Percentiles rank a stretch among this genome's conserved stretches.
Conservation (phyloP, 2,888 invertebrate genomes). For the Saturnia pavonia region DNA sequence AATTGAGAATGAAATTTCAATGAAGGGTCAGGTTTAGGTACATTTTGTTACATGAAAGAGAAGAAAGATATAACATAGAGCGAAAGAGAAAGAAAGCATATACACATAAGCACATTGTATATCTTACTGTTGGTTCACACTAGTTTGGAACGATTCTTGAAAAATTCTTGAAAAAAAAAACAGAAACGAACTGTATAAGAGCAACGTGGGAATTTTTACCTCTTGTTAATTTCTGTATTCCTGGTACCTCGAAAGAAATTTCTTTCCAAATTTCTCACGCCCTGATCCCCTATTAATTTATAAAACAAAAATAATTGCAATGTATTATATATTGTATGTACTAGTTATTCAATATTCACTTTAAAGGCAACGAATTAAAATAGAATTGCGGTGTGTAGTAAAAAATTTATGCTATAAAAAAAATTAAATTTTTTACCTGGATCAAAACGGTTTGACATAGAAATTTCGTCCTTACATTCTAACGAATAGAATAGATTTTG, state of each 20-base stretch:
- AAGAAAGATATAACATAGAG: too few relatives aligned
- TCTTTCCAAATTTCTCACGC: slow-evolving; percentile 81
- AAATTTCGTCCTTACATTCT: slow-evolving; percentile 28
- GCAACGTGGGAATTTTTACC: slow-evolving; percentile 61
- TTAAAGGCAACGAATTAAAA: slow-evolving; percentile 19
- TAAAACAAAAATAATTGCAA: slow-evolving; percentile 59
- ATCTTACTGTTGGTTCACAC: too few relatives aligned
- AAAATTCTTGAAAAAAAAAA: too few relatives aligned
- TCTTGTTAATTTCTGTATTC: slow-evolving; percentile 52
- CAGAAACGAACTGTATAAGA: too few relatives aligned
- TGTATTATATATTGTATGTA: slow-evolving; percentile 22
- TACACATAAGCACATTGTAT: too few relatives aligned
- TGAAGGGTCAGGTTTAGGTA: too few relatives aligned
- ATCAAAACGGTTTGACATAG: slow-evolving; percentile 33
- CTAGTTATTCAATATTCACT: slow-evolving; percentile 38
- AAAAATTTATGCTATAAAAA: slow-evolving; percentile 28
- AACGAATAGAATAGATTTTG: slow-evolving; percentile 25
- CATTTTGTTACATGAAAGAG: too few relatives aligned
- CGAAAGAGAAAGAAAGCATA: too few relatives aligned
- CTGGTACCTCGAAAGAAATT: slow-evolving; percentile 76
- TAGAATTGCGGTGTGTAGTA: slow-evolving; percentile 29
- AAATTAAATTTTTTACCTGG: slow-evolving; percentile 52
- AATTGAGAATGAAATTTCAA: too few relatives aligned
- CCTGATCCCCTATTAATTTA: slow-evolving; percentile 62
- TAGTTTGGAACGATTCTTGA: too few relatives aligned